These are phyloP conservation scores for Zaprionus lachaisei DNA, from an alignment of 1,140 invertebrate genomes.

Conservation along the genomic window DNA sequence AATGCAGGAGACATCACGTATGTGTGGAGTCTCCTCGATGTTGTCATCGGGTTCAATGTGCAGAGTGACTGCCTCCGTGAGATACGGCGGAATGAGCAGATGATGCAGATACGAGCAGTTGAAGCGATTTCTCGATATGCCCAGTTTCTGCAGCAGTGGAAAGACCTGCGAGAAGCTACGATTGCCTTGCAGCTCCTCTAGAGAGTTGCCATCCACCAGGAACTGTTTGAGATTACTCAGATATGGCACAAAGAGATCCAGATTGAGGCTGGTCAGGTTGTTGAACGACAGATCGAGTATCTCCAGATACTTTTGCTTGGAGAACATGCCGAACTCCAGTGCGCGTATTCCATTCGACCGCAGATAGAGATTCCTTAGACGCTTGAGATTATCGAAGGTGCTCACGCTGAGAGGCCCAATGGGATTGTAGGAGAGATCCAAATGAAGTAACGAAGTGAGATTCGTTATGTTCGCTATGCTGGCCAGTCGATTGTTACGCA, in stretches of 20 bases:
- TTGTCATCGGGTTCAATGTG: constrained; percentile 74
- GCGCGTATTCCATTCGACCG: constrained; percentile 58
- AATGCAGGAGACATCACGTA: constrained; percentile 76
- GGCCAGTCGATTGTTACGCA: constrained; percentile 60
- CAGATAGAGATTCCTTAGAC: constrained; percentile 62
- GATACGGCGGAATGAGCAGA: constrained; percentile 65
- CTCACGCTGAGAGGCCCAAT: constrained; percentile 70
- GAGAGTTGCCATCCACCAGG: constrained; percentile 71
- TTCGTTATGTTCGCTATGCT: constrained; percentile 72
- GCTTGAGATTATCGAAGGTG: constrained; percentile 74
- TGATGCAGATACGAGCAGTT: constrained; percentile 80
- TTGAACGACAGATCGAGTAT: constrained; percentile 78
- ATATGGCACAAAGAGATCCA: constrained; percentile 81
- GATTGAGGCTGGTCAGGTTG: constrained; percentile 74
- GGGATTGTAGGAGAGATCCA: constrained; percentile 76
- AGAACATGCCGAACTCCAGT: constrained; percentile 80
- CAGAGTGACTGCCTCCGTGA: constrained; percentile 54
- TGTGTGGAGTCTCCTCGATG: constrained; percentile 69
- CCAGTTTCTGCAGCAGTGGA: constrained; percentile 68
- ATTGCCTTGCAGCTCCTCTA: constrained; percentile 73
- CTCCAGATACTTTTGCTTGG: constrained; percentile 72
- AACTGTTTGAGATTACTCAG: constrained; percentile 71
- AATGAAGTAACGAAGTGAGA: constrained; percentile 55
- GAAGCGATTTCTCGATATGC: constrained; percentile 74
- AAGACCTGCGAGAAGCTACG: constrained; percentile 65